Conservation (phyloP, 2,797 vertebrate species). For the Melanotaenia parkinsoni region DNA sequence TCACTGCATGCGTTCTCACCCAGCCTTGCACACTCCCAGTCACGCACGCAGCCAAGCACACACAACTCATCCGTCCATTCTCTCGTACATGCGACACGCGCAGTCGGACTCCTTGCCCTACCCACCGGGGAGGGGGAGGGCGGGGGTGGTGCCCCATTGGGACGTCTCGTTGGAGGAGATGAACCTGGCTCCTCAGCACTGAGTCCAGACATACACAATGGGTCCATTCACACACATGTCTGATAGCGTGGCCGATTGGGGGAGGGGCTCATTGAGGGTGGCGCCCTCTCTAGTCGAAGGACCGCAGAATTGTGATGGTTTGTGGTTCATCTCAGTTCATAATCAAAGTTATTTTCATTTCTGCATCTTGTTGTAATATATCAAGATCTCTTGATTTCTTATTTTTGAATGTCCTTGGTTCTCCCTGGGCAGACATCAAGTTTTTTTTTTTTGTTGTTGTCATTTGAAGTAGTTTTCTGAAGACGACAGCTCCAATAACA, state of each 20-base stretch:
- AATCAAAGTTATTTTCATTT: constrained; percentile 66
- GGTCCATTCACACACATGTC: constrained; percentile 93
- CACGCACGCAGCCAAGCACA: constrained; percentile 85
- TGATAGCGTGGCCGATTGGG: constrained; percentile 90
- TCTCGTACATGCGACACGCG: constrained; percentile 83
- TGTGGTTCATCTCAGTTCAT: constrained; percentile 83
- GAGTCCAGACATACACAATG: constrained; percentile 92
- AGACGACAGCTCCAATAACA: constrained; percentile 91
- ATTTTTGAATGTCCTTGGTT: constrained; percentile 83
- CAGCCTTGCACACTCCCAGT: constrained; percentile 83
- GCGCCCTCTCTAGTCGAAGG: constrained; percentile 84
- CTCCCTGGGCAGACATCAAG: constrained; percentile 76
- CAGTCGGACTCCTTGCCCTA: constrained; percentile 88
- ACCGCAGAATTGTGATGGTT: constrained; percentile 88
- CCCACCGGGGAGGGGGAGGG: constrained; percentile 82
- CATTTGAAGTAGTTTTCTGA: constrained; percentile 79
- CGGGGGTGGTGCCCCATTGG: constrained; percentile 77
- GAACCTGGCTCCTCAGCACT: constrained; percentile 89
- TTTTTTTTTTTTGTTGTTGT: constrained; percentile 65
- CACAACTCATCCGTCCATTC: constrained; percentile 84
- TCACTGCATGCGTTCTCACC: constrained; percentile 93
- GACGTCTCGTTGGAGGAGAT: constrained; percentile 84
- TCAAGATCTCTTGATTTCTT: constrained; percentile 84
- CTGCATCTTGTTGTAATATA: constrained; percentile 73
- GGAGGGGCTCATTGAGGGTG: constrained; percentile 74